Base-by-base conservation (phyloP, 2,797 vertebrate species). In the Labeo calbasu region DNA sequence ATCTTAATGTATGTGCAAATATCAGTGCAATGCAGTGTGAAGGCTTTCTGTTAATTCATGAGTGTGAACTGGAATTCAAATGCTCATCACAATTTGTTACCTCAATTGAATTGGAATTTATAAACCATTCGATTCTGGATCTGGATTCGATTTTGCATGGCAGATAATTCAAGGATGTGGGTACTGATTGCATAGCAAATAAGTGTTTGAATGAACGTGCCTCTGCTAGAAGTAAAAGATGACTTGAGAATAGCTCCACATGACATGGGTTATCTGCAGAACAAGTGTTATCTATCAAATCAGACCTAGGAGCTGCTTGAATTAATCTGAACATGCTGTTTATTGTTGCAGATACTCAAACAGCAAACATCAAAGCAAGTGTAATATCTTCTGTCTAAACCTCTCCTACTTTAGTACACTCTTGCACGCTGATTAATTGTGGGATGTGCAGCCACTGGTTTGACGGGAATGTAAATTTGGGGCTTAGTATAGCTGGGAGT, bases 391-490 rank as follows among this genome's bases (percentile, higher is more conserved):
- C 65, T 61, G 17, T 77, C 82, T 70, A 59, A 77, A 83, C 50
- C 40, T 77, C 65, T 69, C 19, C 50, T 21, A 70, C 82, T 50
- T 50, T 23, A 59, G 51, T 9, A 61, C 25, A 70, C 28, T 48
- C 28, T 8, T 61, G 25, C 3, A 2, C 6, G 4, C 55, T 72
- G 76, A 84, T 84, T 84, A 72, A 72, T 71, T 46, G 55, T 1
- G 14, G 76, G 76, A 72, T 72, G 46, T 63, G 51, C 61, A 75
- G 50, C 70, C 77, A 50, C 57, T 36, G 83, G 61, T 70, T 61
- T 81, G 79, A 77, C 53, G 53, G 63, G 71, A 80, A 81, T 86
- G 71, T 86, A 75, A 81, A 76, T 85, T 76, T 50, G 17, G 50
- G 51, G 53, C 71, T 81, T 76, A 76, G 50, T 68, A 17, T 66